A percentile compares a stretch with the other conserved stretches of the same genome.
Evolutionary conservation across 2,797 vertebrate genomes (phyloP).

Genomic region (Sternarchorhynchus goeldii): DNA sequence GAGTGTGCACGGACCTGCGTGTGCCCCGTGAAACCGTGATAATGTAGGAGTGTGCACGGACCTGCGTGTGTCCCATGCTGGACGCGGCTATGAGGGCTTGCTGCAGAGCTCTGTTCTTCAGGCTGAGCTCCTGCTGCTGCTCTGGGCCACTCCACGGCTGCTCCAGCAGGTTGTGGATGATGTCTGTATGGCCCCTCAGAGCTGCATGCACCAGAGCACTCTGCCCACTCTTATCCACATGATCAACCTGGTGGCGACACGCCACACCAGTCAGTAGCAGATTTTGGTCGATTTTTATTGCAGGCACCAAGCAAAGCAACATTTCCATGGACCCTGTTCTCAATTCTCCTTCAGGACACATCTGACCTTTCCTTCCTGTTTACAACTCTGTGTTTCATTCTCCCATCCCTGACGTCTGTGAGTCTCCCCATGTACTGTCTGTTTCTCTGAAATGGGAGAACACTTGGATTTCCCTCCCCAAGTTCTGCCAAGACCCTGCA

Average conservation of each 20-base stretch:
- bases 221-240: conserved; percentile 93
- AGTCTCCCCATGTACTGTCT: background rate
- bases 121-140: conserved; percentile 74
- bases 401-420: too few relatives aligned
- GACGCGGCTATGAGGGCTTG: conserved; percentile 91
- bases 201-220: conserved; percentile 92
- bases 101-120: conserved; percentile 88
- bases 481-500: too few relatives aligned
- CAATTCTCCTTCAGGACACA: background rate
- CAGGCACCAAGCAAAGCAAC: background rate
- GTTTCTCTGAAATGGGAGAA: background rate
- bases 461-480: background rate
- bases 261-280: background rate
- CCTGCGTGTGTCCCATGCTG: conserved; percentile 89
- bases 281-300: background rate
- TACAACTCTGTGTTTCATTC: too few relatives aligned
- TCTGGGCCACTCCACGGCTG: conserved; percentile 79
- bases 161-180: conserved; percentile 85
- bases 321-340: background rate
- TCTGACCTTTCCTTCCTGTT: too few relatives aligned
- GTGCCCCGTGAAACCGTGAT: too few relatives aligned
- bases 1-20: conserved; percentile 31
- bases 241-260: conserved; percentile 78
- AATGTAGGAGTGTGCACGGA: too few relatives aligned
- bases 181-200: conserved; percentile 85